Evolutionary conservation across 2,888 invertebrate genomes (phyloP).

Genomic region (Chrysopilus asiliformis): DNA sequence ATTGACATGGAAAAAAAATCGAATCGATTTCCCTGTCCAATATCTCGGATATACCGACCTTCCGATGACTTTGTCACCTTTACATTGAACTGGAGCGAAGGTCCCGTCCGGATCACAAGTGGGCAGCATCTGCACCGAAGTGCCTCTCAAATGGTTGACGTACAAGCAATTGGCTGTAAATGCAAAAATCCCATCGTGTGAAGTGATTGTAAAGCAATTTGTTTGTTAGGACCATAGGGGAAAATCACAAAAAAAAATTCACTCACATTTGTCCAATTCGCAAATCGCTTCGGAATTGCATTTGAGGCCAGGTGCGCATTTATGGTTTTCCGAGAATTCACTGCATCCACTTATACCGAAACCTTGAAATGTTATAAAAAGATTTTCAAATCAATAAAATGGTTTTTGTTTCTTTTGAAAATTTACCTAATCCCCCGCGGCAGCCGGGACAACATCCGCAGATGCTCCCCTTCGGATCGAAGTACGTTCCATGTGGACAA

Average conservation of each 20-base stretch:
- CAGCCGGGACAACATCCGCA: conserved; percentile 40
- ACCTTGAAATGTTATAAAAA: no score
- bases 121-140: conserved; percentile 32
- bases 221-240: no score
- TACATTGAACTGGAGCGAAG: conserved; percentile 51
- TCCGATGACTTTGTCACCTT: conserved; percentile 46
- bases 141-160: conserved; percentile 20
- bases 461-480: conserved; percentile 13
- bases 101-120: conserved; percentile 44
- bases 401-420: conserved; percentile 1
- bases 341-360: no score
- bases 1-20: background rate
- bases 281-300: conserved; percentile 21
- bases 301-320: conserved; percentile 28
- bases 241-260: no score
- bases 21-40: background rate
- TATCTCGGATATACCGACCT: conserved; percentile 36
- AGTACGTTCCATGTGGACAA: conserved; percentile 15
- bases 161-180: conserved; percentile 17
- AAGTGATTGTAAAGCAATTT: no score
- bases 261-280: conserved; percentile 21
- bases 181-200: no score
- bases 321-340: no score
- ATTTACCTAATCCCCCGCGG: conserved; percentile 15
- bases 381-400: conserved; percentile 1